phyloP scores from a whole-genome alignment of 1,140 invertebrate species.

The Bombus difficillimus region DNA sequence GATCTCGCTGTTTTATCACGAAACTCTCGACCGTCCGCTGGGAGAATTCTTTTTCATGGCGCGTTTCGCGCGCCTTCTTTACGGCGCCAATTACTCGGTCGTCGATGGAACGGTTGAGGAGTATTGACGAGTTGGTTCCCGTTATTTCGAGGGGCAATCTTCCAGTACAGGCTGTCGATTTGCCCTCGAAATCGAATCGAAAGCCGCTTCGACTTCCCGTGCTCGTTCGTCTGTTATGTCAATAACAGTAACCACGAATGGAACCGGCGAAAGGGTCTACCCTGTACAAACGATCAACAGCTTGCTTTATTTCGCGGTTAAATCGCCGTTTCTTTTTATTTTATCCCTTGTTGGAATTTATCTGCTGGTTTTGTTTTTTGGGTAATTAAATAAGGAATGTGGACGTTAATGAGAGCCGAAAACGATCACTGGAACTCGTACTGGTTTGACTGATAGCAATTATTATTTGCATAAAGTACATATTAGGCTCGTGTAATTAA shows the following conservation, averaged over 20 bases:
- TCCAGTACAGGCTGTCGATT: conserved; percentile 56
- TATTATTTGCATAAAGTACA: too few species aligned
- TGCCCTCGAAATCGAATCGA: conserved; percentile 66
- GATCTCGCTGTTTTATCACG: conserved; percentile 32
- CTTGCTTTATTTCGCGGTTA: background rate
- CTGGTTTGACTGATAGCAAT: too few species aligned
- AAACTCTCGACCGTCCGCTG: background rate
- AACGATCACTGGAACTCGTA: too few species aligned
- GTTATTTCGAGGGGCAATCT: conserved; percentile 58
- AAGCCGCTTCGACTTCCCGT: conserved; percentile 18
- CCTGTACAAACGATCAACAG: conserved; percentile 2
- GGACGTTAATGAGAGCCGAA: too few species aligned
- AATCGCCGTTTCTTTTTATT: background rate
- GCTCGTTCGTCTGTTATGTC: conserved; percentile 17
- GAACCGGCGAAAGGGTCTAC: conserved; percentile 5
- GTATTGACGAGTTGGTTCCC: conserved; percentile 63
- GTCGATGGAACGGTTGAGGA: conserved; percentile 56
- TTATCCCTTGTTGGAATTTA: background rate
- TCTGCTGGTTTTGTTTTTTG: too few species aligned
- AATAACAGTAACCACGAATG: conserved; percentile 41
- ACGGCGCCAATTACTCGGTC: conserved; percentile 62
- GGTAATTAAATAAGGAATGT: too few species aligned
- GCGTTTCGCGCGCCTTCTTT: conserved; percentile 55
- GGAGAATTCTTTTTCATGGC: conserved; percentile 39
- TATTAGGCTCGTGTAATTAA: too few species aligned